These are phyloP conservation scores for Copidosoma aretas DNA, from an alignment of 2,888 invertebrate species.

Conservation along the genomic window DNA sequence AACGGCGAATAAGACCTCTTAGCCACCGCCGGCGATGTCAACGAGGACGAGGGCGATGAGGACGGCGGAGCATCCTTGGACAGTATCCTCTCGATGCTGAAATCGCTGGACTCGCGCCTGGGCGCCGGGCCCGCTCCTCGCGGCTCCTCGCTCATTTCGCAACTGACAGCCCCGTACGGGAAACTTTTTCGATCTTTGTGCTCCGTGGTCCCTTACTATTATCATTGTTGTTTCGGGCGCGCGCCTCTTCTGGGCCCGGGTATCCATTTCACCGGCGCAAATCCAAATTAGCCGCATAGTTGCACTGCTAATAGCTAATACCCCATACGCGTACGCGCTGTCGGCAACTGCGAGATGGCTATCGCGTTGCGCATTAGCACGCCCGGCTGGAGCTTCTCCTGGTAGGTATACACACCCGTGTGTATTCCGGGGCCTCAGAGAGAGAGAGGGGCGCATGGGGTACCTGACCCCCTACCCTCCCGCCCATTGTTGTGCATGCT, in stretches of 20 bases:
- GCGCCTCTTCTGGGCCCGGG: constrained; percentile 6
- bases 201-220: constrained; percentile 9
- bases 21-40: not conserved
- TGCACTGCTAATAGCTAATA: constrained; percentile 45
- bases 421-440: constrained; percentile 22
- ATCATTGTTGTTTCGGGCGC: constrained; percentile 18
- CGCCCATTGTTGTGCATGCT: constrained; percentile 56
- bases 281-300: constrained; percentile 61
- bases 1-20: not conserved
- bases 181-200: not conserved
- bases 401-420: not conserved
- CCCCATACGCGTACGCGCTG: constrained; percentile 26
- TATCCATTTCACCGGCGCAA: constrained; percentile 48
- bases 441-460: too few species aligned
- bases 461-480: constrained; percentile 37
- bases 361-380: constrained; percentile 51
- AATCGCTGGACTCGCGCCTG: constrained; percentile 49
- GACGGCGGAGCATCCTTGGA: constrained; percentile 37
- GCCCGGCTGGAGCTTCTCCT: constrained; percentile 32
- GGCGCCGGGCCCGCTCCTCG: constrained; percentile 1
- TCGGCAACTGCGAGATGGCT: constrained; percentile 49
- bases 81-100: constrained; percentile 56
- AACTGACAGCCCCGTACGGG: not conserved
- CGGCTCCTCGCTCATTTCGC: constrained; percentile 50
- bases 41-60: not conserved